These are phyloP conservation scores for Scyliorhinus canicula DNA, from an alignment of 2,797 vertebrate species.

Conservation along the genomic window DNA sequence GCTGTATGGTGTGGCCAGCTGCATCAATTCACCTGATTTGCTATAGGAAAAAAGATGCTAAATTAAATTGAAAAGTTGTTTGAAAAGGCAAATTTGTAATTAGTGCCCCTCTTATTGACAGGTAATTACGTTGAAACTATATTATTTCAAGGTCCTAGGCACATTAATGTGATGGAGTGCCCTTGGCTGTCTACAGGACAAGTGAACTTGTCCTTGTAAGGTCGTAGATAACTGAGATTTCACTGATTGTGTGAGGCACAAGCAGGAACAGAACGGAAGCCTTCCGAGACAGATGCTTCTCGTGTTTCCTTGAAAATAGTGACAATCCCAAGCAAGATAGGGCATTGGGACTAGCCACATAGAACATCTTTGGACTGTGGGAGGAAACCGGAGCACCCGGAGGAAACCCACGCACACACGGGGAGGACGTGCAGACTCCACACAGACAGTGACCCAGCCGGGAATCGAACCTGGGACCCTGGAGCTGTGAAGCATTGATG, in stretches of 20 bases:
- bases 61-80: constrained; percentile 50
- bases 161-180: constrained; percentile 58
- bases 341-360: too few species aligned
- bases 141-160: constrained; percentile 60
- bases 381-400: too few species aligned
- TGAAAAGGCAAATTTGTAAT: constrained; percentile 43
- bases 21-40: constrained; percentile 51
- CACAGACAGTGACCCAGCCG: too few species aligned
- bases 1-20: constrained; percentile 28
- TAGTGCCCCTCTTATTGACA: constrained; percentile 48
- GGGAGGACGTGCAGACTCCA: too few species aligned
- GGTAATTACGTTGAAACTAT: constrained; percentile 60
- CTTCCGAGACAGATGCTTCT: neutral
- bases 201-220: constrained; percentile 48
- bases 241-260: neutral
- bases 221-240: constrained; percentile 44
- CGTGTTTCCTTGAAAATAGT: neutral
- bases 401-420: too few species aligned
- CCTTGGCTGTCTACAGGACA: constrained; percentile 52
- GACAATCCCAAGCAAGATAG: neutral
- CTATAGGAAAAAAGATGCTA: constrained; percentile 52
- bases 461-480: too few species aligned
- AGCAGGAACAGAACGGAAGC: neutral
- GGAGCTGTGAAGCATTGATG: too few species aligned
- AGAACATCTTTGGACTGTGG: too few species aligned